Conservation (phyloP, 1,140 invertebrate species). For the Holotrichia oblita region DNA sequence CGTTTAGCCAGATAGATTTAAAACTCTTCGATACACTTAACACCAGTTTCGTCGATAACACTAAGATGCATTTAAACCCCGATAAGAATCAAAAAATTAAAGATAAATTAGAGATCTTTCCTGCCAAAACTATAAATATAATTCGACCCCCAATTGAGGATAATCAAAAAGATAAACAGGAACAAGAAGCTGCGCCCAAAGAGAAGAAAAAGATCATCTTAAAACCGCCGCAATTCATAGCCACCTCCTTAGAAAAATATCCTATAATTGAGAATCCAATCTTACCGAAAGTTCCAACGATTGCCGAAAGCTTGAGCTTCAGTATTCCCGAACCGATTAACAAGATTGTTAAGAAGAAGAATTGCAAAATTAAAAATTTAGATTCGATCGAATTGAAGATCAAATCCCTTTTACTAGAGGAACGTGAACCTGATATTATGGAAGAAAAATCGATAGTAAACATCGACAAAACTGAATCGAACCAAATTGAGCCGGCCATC, state of each 20-base stretch:
- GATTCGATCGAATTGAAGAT: conserved; percentile 4
- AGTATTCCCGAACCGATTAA: neutral
- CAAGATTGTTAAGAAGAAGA: too few relatives aligned
- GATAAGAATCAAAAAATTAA: neutral
- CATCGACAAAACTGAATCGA: neutral
- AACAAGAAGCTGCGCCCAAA: neutral
- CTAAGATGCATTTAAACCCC: neutral
- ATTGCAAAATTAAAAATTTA: conserved; percentile 6
- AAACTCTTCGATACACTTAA: conserved; percentile 18
- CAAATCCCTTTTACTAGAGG: conserved; percentile 5
- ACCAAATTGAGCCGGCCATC: neutral
- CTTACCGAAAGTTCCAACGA: conserved; percentile 14
- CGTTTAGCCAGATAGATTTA: conserved; percentile 1
- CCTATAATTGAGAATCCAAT: neutral
- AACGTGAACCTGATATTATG: conserved; percentile 46
- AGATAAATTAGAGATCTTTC: neutral
- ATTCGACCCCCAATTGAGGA: too few relatives aligned
- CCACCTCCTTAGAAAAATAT: neutral
- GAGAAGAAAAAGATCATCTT: conserved; percentile 10
- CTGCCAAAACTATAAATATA: neutral
- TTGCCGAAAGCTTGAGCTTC: neutral
- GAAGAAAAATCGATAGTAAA: conserved; percentile 46
- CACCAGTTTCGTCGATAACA: neutral
- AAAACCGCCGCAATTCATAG: conserved; percentile 23
- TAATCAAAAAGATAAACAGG: neutral